A percentile compares a stretch with the other conserved stretches of the same genome.
Conservation (phyloP, 2,797 vertebrate genomes). For the Mormyrus hasselquistii region DNA sequence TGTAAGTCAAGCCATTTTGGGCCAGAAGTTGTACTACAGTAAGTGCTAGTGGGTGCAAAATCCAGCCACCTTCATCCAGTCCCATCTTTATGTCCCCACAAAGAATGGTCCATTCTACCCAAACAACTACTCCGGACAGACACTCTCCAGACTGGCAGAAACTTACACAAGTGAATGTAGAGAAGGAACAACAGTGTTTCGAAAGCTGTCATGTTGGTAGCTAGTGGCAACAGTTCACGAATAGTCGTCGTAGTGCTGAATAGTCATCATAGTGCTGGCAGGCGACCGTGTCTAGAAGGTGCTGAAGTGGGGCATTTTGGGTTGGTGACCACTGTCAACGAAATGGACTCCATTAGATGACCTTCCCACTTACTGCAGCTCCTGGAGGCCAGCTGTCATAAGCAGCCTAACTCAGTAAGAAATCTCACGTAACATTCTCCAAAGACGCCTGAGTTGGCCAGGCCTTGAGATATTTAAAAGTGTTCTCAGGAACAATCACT, state of each 20-base stretch:
- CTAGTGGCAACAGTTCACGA: neutral
- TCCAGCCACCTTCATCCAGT: neutral
- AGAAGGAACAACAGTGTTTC: neutral
- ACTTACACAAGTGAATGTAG: neutral
- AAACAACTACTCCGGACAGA: neutral
- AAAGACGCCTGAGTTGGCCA: neutral
- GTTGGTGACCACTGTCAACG: neutral
- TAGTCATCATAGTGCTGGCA: neutral
- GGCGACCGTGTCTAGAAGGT: neutral
- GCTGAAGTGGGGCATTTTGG: neutral
- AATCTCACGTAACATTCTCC: neutral
- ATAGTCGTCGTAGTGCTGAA: neutral
- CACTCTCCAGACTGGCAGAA: neutral
- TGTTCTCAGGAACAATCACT: neutral
- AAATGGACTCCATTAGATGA: neutral
- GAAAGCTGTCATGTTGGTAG: neutral
- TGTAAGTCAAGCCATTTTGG: neutral
- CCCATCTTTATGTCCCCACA: neutral
- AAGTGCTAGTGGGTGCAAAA: neutral
- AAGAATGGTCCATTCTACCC: neutral
- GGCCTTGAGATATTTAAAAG: neutral
- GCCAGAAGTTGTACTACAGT: neutral
- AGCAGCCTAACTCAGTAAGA: neutral
- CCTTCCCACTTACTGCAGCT: neutral
- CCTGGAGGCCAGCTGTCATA: neutral